Evolutionary conservation across 2,113 vertebrate species (phyloP), one percentile per base, ranked within the genome.

Genomic region (Cranoglanis bouderius): DNA sequence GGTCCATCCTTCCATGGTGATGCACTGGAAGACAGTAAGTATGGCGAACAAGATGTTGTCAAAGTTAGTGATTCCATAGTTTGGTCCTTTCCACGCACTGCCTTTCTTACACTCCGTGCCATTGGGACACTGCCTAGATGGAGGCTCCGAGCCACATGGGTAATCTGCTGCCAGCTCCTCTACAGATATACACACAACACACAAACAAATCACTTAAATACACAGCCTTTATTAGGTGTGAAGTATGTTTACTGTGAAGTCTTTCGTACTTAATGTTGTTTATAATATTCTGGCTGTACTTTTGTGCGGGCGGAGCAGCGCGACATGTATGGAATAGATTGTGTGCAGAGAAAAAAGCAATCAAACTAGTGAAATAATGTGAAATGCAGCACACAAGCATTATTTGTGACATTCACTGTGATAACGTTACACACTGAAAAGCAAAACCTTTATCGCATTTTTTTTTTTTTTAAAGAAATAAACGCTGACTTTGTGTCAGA

Each of bases 1-100:
- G 0, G 97, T 98, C 98, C 98, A 99, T 84, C 98, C 98, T 90
- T 99, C 98, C 98, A 99, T 99, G 90, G 98, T 99, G 95, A 99
- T 99, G 94, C 98, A 99, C 95, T 99, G 98, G 95, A 99, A 99
- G 85, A 99, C 98, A 0, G 98, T 99, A 53, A 99, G 95, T 90
- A 96, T 95, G 0, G 96, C 96, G 63, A 96, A 96, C 80, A 96
- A 94, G 93, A 96, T 96, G 93, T 99, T 99, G 96, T 99, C 98
- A 0, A 99, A 99, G 95, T 99, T 99, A 92, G 98, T 99, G 94
- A 99, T 99, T 26, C 98, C 98, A 0, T 96, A 99, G 94, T 98
- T 99, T 91, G 98, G 98, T 14, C 98, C 98, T 0, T 95, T 97
- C 98, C 98, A 99, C 91, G 98, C 98, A 32, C 94, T 94, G 38